Conservation (phyloP, 1,140 invertebrate genomes). For the Agrypnia vestita region DNA sequence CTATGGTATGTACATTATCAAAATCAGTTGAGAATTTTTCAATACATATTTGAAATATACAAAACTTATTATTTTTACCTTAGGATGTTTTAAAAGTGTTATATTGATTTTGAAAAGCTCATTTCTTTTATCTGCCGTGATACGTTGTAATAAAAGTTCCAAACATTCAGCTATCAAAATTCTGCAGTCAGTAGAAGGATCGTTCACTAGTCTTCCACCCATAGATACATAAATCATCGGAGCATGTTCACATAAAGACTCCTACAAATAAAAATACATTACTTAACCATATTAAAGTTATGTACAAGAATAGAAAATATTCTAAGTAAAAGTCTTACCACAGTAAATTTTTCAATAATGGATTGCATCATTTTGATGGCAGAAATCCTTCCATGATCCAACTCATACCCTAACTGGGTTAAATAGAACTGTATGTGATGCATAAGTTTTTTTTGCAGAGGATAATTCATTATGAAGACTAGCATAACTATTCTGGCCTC, state of each 20-base stretch:
- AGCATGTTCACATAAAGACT: conserved; percentile 76
- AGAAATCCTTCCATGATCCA: conserved; percentile 86
- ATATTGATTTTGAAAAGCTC: conserved; percentile 79
- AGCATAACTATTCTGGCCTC: conserved; percentile 80
- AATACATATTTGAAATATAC: too few species aligned
- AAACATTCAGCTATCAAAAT: conserved; percentile 80
- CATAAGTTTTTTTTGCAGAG: conserved; percentile 80
- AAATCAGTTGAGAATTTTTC: too few species aligned
- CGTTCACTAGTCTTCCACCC: conserved; percentile 82
- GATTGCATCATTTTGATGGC: conserved; percentile 88
- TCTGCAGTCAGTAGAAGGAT: conserved; percentile 79
- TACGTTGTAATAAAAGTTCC: conserved; percentile 75
- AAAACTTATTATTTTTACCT: conserved; percentile 71
- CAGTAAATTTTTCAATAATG: conserved; percentile 84
- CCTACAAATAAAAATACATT: conserved; percentile 67
- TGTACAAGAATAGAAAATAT: background rate
- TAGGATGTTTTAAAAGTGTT: conserved; percentile 80
- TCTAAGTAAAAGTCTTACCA: conserved; percentile 68
- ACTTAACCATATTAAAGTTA: background rate
- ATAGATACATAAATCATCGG: conserved; percentile 84
- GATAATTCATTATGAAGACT: conserved; percentile 89
- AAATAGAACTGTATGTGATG: conserved; percentile 86
- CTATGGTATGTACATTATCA: too few species aligned
- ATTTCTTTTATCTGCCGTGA: conserved; percentile 74
- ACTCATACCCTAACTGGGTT: conserved; percentile 85